These are phyloP conservation scores for Hippocampus zosterae DNA, from an alignment of 2,113 vertebrate genomes.

Conservation along the genomic window DNA sequence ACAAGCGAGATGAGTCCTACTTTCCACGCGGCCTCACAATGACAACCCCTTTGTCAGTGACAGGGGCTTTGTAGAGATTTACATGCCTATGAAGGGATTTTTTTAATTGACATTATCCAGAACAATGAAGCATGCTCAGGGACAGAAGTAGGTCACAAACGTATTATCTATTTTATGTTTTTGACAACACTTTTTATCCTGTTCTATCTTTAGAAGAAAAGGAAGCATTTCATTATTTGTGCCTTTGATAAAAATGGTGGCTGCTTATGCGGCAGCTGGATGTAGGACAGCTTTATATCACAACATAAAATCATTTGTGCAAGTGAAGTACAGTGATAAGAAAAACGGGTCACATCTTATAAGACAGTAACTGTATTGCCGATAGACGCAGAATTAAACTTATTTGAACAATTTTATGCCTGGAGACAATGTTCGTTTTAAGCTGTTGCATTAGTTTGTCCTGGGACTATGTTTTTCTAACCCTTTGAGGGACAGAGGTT, in stretches of 20 bases:
- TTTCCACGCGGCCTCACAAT: constrained; percentile 49
- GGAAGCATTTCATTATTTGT: constrained; percentile 45
- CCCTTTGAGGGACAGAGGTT: too few species aligned
- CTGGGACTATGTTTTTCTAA: background rate
- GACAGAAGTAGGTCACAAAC: constrained; percentile 70
- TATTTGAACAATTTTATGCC: background rate
- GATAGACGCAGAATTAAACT: background rate
- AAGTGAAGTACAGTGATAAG: constrained; percentile 11
- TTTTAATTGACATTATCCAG: constrained; percentile 49
- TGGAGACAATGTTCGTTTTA: background rate
- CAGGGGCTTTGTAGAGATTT: constrained; percentile 62
- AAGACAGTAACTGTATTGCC: background rate
- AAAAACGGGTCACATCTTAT: constrained; percentile 14
- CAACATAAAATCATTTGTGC: constrained; percentile 18
- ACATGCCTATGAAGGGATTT: constrained; percentile 41
- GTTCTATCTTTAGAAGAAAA: constrained; percentile 51
- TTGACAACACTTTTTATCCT: constrained; percentile 53
- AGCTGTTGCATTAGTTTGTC: background rate
- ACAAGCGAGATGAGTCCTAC: constrained; percentile 46
- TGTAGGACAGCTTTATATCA: constrained; percentile 17
- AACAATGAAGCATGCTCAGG: constrained; percentile 58
- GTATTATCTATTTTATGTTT: constrained; percentile 61
- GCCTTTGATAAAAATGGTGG: constrained; percentile 40
- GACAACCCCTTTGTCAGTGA: constrained; percentile 52
- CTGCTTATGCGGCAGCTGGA: constrained; percentile 15